Conservation (phyloP, 1,140 invertebrate genomes). For the Apis mellifera region Amel_HAv3.1 CM009935.2:5809501-5810000, state of each 20-base stretch:
- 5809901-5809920: neutral
- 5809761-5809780: neutral
- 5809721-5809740: slow-evolving; percentile 28
- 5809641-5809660: slow-evolving; percentile 11
- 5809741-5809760: slow-evolving; percentile 29
- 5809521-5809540: slow-evolving; percentile 1
- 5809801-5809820: neutral
- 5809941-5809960: neutral
- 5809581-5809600: neutral
- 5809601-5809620: slow-evolving; percentile 4
- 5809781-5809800: neutral
- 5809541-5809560: neutral
- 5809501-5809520: neutral
- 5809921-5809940: neutral
- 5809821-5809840: neutral
- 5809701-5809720: slow-evolving; percentile 19
- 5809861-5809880: neutral
- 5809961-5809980: neutral
- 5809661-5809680: neutral
- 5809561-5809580: neutral
- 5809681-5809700: too few species aligned
- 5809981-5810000: neutral
- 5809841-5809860: neutral
- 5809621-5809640: slow-evolving; percentile 19
- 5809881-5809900: neutral